phyloP scores from a whole-genome alignment of 2,797 vertebrate species.

The Chelon labrosus region DNA sequence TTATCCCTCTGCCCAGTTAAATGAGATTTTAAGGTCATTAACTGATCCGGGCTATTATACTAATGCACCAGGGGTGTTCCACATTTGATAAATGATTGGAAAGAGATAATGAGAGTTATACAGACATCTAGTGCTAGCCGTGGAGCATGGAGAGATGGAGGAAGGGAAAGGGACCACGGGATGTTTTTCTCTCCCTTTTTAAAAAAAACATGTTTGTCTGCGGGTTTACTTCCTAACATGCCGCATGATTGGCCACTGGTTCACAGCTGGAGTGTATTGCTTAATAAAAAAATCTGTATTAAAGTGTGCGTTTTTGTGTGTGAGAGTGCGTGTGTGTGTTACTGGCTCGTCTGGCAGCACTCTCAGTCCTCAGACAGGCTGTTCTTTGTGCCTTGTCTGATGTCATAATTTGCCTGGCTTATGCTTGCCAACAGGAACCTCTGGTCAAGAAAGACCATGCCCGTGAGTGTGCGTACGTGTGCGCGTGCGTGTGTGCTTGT shows the following conservation, averaged over 20 bases:
- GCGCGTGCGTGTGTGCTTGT: conserved; percentile 4
- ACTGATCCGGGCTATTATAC: conserved; percentile 71
- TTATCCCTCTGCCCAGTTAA: conserved; percentile 61
- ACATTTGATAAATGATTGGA: conserved; percentile 69
- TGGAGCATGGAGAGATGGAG: conserved; percentile 5
- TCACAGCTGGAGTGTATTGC: conserved; percentile 46
- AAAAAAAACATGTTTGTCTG: conserved; percentile 23
- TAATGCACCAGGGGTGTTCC: conserved; percentile 66
- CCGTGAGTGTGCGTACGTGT: conserved; percentile 5
- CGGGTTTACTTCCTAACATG: conserved; percentile 20
- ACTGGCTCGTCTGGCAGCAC: conserved; percentile 57
- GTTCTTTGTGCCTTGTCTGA: conserved; percentile 74
- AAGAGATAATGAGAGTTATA: conserved; percentile 62
- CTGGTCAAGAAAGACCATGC: conserved; percentile 44
- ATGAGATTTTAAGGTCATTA: conserved; percentile 76
- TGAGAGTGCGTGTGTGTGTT: conserved; percentile 41
- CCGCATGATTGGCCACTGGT: conserved; percentile 20
- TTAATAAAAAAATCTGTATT: conserved; percentile 42
- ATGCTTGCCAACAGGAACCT: conserved; percentile 60
- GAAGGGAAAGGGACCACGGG: conserved; percentile 9
- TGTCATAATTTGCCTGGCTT: conserved; percentile 75
- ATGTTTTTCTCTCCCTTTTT: conserved; percentile 29
- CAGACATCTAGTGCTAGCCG: conserved; percentile 50
- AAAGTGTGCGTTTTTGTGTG: conserved; percentile 25
- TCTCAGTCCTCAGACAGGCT: conserved; percentile 66